phyloP scores from a whole-genome alignment of 2,797 vertebrate species.

The Rhynchonycteris naso region DNA sequence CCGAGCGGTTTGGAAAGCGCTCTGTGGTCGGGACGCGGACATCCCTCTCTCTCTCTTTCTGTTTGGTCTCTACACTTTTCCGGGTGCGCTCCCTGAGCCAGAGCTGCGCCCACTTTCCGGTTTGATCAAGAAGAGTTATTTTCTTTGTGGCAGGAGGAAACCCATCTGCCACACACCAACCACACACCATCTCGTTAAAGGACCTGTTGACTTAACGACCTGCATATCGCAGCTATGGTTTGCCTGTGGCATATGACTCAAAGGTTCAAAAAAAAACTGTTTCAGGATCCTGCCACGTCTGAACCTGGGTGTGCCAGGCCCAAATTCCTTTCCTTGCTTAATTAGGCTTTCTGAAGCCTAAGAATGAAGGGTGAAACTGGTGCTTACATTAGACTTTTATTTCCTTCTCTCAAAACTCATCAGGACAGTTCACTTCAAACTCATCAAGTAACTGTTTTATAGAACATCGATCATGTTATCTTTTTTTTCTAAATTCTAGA shows the following conservation, averaged over 20 bases:
- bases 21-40: slow-evolving; percentile 61
- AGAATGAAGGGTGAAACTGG: slow-evolving; percentile 64
- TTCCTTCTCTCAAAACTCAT: slow-evolving; percentile 32
- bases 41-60: not conserved
- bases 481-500: not conserved
- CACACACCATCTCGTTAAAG: slow-evolving; percentile 38
- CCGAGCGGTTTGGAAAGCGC: slow-evolving; percentile 67
- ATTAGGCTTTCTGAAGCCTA: slow-evolving; percentile 64
- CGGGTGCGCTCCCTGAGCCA: slow-evolving; percentile 38
- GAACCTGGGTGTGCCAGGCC: slow-evolving; percentile 76
- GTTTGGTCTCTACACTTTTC: slow-evolving; percentile 46
- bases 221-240: slow-evolving; percentile 42
- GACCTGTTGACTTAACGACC: slow-evolving; percentile 76
- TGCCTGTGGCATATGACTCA: slow-evolving; percentile 73
- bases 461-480: not conserved
- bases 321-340: slow-evolving; percentile 66
- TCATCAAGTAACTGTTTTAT: slow-evolving; percentile 36
- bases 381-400: slow-evolving; percentile 32
- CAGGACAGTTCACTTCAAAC: not conserved
- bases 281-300: slow-evolving; percentile 77
- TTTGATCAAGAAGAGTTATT: slow-evolving; percentile 54
- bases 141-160: slow-evolving; percentile 64
- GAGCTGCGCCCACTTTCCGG: slow-evolving; percentile 69
- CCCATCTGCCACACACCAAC: slow-evolving; percentile 54
- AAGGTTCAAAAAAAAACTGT: slow-evolving; percentile 67